These are phyloP conservation scores for Dendrolimus houi DNA, from an alignment of 2,888 invertebrate species.

Conservation along the genomic window DNA sequence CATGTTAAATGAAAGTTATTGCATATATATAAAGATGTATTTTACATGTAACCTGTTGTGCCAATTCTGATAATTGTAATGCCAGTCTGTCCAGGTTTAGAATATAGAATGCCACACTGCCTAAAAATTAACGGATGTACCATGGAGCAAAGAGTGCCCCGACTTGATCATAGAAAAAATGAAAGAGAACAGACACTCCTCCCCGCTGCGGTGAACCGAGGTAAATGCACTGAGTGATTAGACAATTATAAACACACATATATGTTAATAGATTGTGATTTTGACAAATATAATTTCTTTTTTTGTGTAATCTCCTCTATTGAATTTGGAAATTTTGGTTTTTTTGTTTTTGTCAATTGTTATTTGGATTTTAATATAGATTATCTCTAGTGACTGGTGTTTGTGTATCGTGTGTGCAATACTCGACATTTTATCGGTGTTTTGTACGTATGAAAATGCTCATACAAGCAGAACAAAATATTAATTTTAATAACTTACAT, in stretches of 20 bases:
- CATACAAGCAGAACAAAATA: no score
- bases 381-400: no score
- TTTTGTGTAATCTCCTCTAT: no score
- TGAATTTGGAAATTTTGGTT: constrained; percentile 17
- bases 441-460: no score
- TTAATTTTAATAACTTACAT: no score
- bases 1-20: not conserved
- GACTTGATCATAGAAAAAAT: constrained; percentile 16
- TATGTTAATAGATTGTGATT: constrained; percentile 3
- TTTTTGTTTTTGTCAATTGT: no score
- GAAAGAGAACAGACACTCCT: constrained; percentile 29
- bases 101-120: constrained; percentile 67
- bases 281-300: not conserved
- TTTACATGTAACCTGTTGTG: constrained; percentile 33
- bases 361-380: no score
- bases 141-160: constrained; percentile 45
- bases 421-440: no score
- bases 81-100: constrained; percentile 70
- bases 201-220: constrained; percentile 56
- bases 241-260: constrained; percentile 11
- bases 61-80: constrained; percentile 54
- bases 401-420: no score
- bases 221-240: constrained; percentile 66
- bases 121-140: constrained; percentile 54
- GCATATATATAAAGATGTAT: constrained; percentile 6